phyloP scores from a whole-genome alignment of 2,888 invertebrate species.

The Stenichneumon culpator region DNA sequence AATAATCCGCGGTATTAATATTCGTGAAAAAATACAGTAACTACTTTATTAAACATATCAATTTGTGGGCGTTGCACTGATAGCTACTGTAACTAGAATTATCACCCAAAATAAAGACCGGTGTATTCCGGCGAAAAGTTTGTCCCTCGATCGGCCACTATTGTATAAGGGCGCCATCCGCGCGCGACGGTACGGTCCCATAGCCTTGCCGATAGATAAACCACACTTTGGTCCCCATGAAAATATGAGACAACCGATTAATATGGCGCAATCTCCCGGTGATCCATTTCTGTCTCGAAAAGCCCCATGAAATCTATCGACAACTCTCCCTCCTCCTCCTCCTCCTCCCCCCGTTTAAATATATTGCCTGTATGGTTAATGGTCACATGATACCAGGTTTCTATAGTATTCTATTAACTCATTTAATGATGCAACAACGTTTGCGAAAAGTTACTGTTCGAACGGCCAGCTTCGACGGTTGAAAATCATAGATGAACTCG shows the following conservation, averaged over 20 bases:
- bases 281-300: too few relatives aligned
- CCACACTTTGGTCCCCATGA: too few relatives aligned
- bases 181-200: too few relatives aligned
- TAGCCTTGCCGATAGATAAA: too few relatives aligned
- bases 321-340: too few relatives aligned
- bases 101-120: too few relatives aligned
- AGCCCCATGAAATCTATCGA: too few relatives aligned
- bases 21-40: background rate
- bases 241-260: too few relatives aligned
- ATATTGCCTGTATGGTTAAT: background rate
- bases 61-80: background rate
- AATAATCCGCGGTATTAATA: background rate
- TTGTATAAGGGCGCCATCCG: too few relatives aligned
- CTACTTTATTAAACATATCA: background rate
- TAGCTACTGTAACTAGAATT: background rate
- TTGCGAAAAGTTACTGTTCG: background rate
- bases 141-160: too few relatives aligned
- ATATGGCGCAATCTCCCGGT: too few relatives aligned
- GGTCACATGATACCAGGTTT: background rate
- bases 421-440: background rate
- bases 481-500: constrained; percentile 11
- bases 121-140: too few relatives aligned
- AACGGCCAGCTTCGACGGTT: background rate
- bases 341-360: background rate
- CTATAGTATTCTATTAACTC: background rate